A percentile compares a stretch with the other conserved stretches of the same genome.
phyloP scores from a whole-genome alignment of 2,797 vertebrate genomes.

The Malurus leucopterus region DNA sequence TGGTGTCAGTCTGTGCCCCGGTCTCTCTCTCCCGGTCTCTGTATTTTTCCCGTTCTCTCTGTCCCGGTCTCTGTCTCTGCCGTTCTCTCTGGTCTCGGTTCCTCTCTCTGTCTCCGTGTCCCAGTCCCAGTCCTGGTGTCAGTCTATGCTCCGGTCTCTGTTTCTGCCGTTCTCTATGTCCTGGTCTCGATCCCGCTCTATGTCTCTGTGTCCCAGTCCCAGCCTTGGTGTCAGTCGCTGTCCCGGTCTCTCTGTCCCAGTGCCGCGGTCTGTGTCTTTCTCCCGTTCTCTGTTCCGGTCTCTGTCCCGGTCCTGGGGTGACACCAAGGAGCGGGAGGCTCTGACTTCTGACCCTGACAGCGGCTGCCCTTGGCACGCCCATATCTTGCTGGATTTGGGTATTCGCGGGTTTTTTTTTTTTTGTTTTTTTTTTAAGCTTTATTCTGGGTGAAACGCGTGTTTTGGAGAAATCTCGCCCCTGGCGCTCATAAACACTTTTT shows the following conservation, averaged over 20 bases:
- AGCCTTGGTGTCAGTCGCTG: not conserved
- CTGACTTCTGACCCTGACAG: not conserved
- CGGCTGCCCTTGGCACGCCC: not conserved
- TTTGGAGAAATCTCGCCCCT: not conserved
- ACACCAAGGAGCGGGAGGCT: not conserved
- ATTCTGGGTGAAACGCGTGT: not conserved
- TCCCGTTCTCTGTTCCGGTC: not conserved
- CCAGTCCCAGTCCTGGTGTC: not conserved
- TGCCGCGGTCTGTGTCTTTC: not conserved
- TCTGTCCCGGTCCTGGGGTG: not conserved
- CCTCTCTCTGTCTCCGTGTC: not conserved
- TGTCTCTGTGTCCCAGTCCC: not conserved
- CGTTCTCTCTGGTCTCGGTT: too few relatives aligned
- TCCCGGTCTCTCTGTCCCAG: not conserved
- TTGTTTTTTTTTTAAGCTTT: not conserved
- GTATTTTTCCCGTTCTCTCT: not conserved
- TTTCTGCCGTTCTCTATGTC: not conserved
- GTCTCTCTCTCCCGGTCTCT: too few relatives aligned
- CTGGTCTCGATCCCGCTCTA: not conserved
- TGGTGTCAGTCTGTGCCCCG: too few relatives aligned
- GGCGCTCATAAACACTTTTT: fast-evolving
- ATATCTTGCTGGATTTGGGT: not conserved
- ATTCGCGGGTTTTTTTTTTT: fast-evolving
- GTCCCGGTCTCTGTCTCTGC: too few relatives aligned
- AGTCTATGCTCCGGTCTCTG: not conserved